These are phyloP conservation scores for Apamea epomidion DNA, from an alignment of 2,888 invertebrate species.

Conservation along the genomic window DNA sequence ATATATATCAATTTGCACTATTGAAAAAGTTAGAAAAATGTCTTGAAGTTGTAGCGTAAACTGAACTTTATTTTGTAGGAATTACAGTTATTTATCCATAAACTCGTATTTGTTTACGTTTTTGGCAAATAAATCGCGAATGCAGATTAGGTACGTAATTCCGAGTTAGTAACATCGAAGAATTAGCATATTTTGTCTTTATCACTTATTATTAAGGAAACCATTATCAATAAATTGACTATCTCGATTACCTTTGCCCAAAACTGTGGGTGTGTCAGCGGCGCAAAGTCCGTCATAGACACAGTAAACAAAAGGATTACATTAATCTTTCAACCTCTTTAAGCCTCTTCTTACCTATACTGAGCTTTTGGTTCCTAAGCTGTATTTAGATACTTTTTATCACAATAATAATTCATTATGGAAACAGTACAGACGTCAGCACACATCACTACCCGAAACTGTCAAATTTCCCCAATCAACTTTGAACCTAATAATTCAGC, in stretches of 20 bases:
- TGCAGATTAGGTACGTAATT: not conserved
- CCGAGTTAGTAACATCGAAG: not conserved
- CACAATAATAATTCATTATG: constrained; percentile 8
- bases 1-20: too few species aligned
- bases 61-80: too few species aligned
- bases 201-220: not conserved
- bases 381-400: not conserved
- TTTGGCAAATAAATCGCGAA: too few species aligned
- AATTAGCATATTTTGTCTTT: not conserved
- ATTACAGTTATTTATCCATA: too few species aligned
- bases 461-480: too few species aligned
- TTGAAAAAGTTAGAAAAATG: too few species aligned
- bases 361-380: not conserved
- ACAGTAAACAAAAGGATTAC: constrained; percentile 21
- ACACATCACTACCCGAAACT: too few species aligned
- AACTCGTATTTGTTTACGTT: too few species aligned
- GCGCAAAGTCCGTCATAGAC: not conserved
- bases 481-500: too few species aligned
- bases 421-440: not conserved
- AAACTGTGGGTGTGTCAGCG: constrained; percentile 21
- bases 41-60: too few species aligned
- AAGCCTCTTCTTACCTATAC: not conserved
- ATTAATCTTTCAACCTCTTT: not conserved
- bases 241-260: constrained; percentile 11
- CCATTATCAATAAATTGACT: not conserved